Evolutionary conservation across 2,797 vertebrate genomes (phyloP).

Genomic region (Catamblyrhynchus diadema): DNA sequence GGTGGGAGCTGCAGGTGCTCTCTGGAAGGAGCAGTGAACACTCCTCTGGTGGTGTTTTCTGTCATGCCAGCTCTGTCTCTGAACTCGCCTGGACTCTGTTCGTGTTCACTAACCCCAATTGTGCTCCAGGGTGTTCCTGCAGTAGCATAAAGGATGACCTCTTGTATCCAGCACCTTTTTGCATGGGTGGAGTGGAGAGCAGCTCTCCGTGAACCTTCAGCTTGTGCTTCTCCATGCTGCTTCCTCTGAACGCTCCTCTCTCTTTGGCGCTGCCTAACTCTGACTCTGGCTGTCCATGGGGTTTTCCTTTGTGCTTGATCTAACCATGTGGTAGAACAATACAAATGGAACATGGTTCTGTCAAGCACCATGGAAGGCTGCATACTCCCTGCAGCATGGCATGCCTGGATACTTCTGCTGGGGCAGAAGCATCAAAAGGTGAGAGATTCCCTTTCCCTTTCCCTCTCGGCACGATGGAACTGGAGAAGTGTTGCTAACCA

Average conservation of each 20-base stretch:
- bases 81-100: slow-evolving; percentile 15
- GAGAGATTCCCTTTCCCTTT: slow-evolving; percentile 63
- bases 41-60: not conserved
- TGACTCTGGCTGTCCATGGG: slow-evolving; percentile 85
- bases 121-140: slow-evolving; percentile 60
- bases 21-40: not conserved
- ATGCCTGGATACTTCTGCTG: slow-evolving; percentile 82
- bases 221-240: slow-evolving; percentile 79
- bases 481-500: not conserved
- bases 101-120: slow-evolving; percentile 65
- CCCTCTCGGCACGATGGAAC: not conserved
- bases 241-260: slow-evolving; percentile 78
- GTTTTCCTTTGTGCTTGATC: slow-evolving; percentile 99
- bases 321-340: slow-evolving; percentile 99
- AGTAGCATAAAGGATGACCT: slow-evolving; percentile 57
- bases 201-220: slow-evolving; percentile 76
- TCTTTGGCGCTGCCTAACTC: slow-evolving; percentile 85
- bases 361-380: slow-evolving; percentile 99
- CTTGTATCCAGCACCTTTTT: slow-evolving; percentile 66
- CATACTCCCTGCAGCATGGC: slow-evolving; percentile 89
- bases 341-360: slow-evolving; percentile 99
- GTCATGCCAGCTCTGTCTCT: not conserved
- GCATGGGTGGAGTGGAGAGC: slow-evolving; percentile 75
- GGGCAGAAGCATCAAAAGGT: slow-evolving; percentile 76
- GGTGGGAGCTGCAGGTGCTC: not conserved